Percentiles rank a stretch among this genome's conserved stretches.
Evolutionary conservation across 2,113 vertebrate species (phyloP).

Genomic region (Mixornis gularis): DNA sequence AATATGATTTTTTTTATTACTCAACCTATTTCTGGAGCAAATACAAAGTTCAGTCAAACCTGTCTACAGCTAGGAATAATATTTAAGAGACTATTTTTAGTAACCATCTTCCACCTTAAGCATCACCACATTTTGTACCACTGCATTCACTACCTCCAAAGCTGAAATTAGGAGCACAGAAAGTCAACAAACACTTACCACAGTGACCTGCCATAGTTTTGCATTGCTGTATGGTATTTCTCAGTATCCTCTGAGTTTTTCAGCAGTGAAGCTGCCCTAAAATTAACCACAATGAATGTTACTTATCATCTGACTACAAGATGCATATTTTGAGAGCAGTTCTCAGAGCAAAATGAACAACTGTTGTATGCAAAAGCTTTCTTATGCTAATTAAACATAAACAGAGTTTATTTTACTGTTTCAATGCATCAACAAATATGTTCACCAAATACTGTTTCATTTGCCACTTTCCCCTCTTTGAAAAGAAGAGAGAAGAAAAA

Average conservation of each 20-base stretch:
- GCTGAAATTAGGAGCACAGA: neutral
- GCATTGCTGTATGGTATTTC: constrained; percentile 72
- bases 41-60: neutral
- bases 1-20: neutral
- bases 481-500: neutral
- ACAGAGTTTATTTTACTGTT: neutral
- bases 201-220: constrained; percentile 84
- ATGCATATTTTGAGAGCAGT: neutral
- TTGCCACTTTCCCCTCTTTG: neutral
- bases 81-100: neutral
- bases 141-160: neutral
- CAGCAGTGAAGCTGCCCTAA: constrained; percentile 83
- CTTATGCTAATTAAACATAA: neutral
- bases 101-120: neutral
- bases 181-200: constrained; percentile 74
- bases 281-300: neutral
- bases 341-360: neutral
- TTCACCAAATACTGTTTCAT: neutral
- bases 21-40: neutral
- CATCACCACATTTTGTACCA: neutral
- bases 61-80: neutral
- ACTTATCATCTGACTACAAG: neutral
- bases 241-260: constrained; percentile 71
- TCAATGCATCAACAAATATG: neutral
- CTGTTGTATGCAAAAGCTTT: neutral